phyloP scores from a whole-genome alignment of 1,140 invertebrate genomes.

The Hetaerina americana region DNA sequence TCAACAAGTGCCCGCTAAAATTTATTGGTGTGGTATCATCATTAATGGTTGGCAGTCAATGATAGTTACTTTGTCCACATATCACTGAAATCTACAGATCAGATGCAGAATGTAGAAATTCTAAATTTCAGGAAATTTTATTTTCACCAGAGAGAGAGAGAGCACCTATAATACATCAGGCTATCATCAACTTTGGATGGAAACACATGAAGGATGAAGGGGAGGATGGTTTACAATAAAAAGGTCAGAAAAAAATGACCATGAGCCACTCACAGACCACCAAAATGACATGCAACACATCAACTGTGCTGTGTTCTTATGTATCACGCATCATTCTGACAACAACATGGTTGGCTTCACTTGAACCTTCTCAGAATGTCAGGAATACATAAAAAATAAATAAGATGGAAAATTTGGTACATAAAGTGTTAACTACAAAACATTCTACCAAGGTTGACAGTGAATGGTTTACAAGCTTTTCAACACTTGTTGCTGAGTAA shows the following conservation, averaged over 20 bases:
- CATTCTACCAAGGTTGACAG: background rate
- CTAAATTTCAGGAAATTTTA: constrained; percentile 1
- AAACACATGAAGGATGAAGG: background rate
- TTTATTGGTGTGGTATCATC: background rate
- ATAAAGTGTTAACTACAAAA: constrained; percentile 1
- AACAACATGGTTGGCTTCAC: background rate
- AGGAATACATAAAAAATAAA: background rate
- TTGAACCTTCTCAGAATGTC: background rate
- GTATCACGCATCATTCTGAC: background rate
- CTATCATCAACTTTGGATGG: background rate
- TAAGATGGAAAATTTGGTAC: background rate
- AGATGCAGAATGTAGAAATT: background rate
- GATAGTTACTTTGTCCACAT: background rate
- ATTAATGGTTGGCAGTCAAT: background rate
- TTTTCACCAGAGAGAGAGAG: background rate
- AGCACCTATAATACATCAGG: background rate
- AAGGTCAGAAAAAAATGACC: background rate
- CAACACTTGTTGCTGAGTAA: background rate
- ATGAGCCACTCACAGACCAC: background rate
- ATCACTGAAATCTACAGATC: background rate
- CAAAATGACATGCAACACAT: background rate
- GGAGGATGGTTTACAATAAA: background rate
- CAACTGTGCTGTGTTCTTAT: background rate
- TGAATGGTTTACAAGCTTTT: background rate
- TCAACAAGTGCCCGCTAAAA: background rate